Percentiles rank a stretch among this genome's conserved stretches.
Conservation (phyloP, 2,797 vertebrate species). For the Masticophis lateralis region DNA sequence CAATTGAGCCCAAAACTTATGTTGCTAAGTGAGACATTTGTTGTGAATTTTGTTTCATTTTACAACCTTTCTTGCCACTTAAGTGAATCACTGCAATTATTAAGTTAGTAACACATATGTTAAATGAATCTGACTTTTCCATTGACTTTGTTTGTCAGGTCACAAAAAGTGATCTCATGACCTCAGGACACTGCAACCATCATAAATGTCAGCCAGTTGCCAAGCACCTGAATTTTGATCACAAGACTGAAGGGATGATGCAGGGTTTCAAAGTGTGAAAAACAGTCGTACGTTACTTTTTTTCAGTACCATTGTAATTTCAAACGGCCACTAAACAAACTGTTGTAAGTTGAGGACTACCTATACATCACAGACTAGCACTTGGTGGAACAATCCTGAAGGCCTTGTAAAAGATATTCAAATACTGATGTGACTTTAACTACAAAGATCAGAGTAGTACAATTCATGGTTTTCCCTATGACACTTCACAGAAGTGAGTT, state of each 20-base stretch:
- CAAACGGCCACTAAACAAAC: not conserved
- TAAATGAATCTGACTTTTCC: not conserved
- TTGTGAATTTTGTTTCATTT: not conserved
- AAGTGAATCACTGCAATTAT: not conserved
- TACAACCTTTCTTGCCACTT: not conserved
- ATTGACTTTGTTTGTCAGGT: not conserved
- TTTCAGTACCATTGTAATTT: not conserved
- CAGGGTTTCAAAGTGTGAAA: not conserved
- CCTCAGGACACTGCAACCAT: not conserved
- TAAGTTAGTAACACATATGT: not conserved
- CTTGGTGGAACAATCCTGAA: not conserved
- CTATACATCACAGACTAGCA: not conserved
- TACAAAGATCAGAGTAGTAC: not conserved
- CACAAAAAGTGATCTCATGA: not conserved
- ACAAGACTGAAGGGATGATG: not conserved
- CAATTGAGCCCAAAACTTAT: not conserved
- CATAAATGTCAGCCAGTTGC: not conserved
- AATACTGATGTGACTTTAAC: not conserved
- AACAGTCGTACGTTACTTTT: not conserved
- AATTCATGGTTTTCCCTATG: not conserved
- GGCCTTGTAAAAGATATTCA: not conserved
- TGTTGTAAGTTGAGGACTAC: not conserved
- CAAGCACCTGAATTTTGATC: not conserved
- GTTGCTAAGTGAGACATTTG: not conserved
- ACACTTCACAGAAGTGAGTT: not conserved